Percentiles rank a stretch among this genome's conserved stretches.
These are phyloP conservation scores for Perca fluviatilis DNA, from an alignment of 2,113 vertebrate species.

Conservation along the genomic window DNA sequence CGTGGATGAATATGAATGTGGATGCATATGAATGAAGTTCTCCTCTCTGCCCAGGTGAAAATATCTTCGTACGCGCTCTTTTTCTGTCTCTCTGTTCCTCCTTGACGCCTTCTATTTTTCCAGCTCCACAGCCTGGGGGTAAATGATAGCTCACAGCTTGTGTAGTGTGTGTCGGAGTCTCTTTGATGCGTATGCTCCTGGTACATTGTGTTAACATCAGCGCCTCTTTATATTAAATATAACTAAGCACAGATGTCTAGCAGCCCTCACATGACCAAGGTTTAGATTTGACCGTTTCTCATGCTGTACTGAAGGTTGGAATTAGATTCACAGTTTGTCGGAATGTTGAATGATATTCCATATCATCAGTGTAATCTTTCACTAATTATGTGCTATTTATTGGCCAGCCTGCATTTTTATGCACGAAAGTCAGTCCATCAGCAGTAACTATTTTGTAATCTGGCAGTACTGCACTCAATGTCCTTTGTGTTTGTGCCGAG, in stretches of 20 bases:
- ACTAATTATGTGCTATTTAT: background rate
- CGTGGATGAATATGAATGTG: conserved; percentile 15
- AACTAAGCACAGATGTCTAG: background rate
- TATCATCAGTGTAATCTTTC: background rate
- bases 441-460: conserved; percentile 14
- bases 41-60: conserved; percentile 3
- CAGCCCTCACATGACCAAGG: background rate
- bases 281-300: background rate
- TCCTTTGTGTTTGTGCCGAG: conserved; percentile 37
- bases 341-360: background rate
- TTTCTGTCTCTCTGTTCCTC: conserved; percentile 7
- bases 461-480: background rate
- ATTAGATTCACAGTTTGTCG: conserved; percentile 11
- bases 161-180: background rate
- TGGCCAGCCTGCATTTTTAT: conserved; percentile 1
- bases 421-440: conserved; percentile 23
- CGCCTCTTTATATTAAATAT: conserved; percentile 26
- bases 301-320: background rate
- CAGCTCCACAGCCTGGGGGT: conserved; percentile 35
- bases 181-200: conserved; percentile 12
- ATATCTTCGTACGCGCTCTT: background rate
- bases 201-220: conserved; percentile 37
- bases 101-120: conserved; percentile 1
- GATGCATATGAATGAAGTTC: conserved; percentile 34
- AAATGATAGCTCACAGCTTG: conserved; percentile 31